Base-by-base conservation (phyloP, 2,113 vertebrate genomes). In the Dicrurus megarhynchus region DNA sequence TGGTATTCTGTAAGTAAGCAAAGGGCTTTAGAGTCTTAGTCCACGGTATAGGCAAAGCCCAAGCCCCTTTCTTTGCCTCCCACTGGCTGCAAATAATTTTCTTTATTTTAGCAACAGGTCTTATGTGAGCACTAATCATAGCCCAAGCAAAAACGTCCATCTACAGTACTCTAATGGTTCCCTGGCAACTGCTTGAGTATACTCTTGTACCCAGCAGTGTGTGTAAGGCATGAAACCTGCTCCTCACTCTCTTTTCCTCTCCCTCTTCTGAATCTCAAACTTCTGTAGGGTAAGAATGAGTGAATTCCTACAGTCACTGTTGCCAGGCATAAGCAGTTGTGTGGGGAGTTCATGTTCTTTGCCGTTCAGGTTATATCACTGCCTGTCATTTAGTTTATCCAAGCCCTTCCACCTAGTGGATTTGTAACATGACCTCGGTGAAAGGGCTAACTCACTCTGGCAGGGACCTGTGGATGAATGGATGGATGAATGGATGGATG, bases 211-310 rank as follows among this genome's bases (percentile, higher is more conserved):
- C 20, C 50, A 63, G 37, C 17, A 49, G 22, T 8, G 8, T 1
- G 0, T 4, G 1, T 35, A 71, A 82, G 46, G 30, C 1, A 2
- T 26, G 8, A 1, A 18, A 33, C 27, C 32, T 32, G 22, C 42
- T 86, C 21, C 35, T 77, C 67, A 39, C 39, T 77, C 53, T 61
- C 27, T 47, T 75, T 75, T 73, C 27, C n/a, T 73, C 41, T 87
- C 19, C 35, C 20, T 53, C 60, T 67, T 82, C 52, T 53, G 17
- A 61, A 73, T 65, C 37, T 87, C 46, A 61, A 4, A 61, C 37
- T 60, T 89, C 9, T 0, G 0, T 13, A n/a, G 55, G 18, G 26
- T 53, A 44, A 86, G 57, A 86, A 87, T 19, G 22, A n/a, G 3
- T 27, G 9, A 87, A 69, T 50, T 61, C 30, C 13, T 35, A 18